Evolutionary conservation across 2,888 invertebrate species (phyloP).

Genomic region (Drosophila bunnanda): DNA sequence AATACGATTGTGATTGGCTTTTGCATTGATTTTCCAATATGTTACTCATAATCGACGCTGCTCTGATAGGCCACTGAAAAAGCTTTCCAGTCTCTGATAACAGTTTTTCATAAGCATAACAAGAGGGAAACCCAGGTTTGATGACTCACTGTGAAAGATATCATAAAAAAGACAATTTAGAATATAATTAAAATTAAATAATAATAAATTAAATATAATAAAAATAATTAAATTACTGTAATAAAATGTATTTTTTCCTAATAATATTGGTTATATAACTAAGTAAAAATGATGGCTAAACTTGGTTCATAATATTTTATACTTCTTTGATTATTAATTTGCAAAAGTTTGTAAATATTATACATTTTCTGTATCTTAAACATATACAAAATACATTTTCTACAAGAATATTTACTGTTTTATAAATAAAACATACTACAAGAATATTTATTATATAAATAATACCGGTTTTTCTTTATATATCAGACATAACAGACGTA

Average conservation of each 20-base stretch:
- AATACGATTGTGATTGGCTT: constrained; percentile 14
- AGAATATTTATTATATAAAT: too few relatives aligned
- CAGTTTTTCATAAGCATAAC: constrained; percentile 2
- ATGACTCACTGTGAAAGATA: constrained; percentile 11
- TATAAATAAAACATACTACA: too few relatives aligned
- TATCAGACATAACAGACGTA: too few relatives aligned
- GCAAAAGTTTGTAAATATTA: not conserved
- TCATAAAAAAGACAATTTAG: not conserved
- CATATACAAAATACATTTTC: not conserved
- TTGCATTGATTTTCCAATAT: constrained; percentile 3
- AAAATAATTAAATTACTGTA: not conserved
- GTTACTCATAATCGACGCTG: constrained; percentile 12
- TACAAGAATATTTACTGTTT: too few relatives aligned
- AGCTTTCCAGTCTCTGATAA: constrained; percentile 1
- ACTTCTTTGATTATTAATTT: not conserved
- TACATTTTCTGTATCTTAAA: not conserved
- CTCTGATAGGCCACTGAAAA: constrained; percentile 25
- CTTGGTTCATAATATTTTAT: not conserved
- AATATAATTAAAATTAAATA: not conserved
- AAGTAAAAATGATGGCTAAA: not conserved
- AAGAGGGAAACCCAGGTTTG: not conserved
- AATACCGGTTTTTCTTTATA: too few relatives aligned
- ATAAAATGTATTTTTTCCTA: not conserved
- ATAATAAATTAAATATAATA: too few relatives aligned
- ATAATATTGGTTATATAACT: not conserved